Base-by-base conservation (phyloP, 2,888 invertebrate species). In the Apamea crenata region DNA sequence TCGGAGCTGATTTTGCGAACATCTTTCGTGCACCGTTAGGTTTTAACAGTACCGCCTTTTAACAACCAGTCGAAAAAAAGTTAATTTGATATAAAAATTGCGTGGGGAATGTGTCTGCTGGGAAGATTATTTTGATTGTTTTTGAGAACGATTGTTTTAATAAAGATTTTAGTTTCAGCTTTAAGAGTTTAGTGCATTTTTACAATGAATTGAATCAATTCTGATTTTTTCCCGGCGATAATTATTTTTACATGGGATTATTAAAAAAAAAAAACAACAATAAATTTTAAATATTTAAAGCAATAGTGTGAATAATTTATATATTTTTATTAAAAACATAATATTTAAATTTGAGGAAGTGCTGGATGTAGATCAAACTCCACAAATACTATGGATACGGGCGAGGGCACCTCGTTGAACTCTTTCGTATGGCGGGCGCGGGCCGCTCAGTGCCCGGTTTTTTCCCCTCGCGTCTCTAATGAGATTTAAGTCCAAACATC, bases 401-500 rank as follows among this genome's bases (percentile, higher is more conserved):
- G 71, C 81, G 70, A 74, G 67, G 79, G 81, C 90, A 91, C 90
- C 93, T 92, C 95, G 96, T 96, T 96, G 95, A 97, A 95, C 92
- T 97, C 96, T 97, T 96, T 95, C 93, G 92, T 95, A 94, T 76
- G 89, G 87, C 87, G 91, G 89, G 89, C 87, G 88, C 89, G 89
- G 81, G 84, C 89, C 86, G 86, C 90, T 82, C 83, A 74, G 77
- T 90, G 88, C 88, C 87, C 88, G 81, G 81, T 89, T 89, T 87
- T 88, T 88, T 89, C 90, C 87, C 90, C 88, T 88, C 87, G 81
- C 87, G 86, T 85, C 84, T 91, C 87, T 94, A 93, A 94, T 93
- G 91, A 93, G 92, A 92, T 93, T 91, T 92, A 90, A 92, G 92
- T 93, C 91, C 93, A 93, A 94, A 94, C 93, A 94, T 93, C 91